phyloP scores from a whole-genome alignment of 2,888 invertebrate species.

The Odontothrips loti region DNA sequence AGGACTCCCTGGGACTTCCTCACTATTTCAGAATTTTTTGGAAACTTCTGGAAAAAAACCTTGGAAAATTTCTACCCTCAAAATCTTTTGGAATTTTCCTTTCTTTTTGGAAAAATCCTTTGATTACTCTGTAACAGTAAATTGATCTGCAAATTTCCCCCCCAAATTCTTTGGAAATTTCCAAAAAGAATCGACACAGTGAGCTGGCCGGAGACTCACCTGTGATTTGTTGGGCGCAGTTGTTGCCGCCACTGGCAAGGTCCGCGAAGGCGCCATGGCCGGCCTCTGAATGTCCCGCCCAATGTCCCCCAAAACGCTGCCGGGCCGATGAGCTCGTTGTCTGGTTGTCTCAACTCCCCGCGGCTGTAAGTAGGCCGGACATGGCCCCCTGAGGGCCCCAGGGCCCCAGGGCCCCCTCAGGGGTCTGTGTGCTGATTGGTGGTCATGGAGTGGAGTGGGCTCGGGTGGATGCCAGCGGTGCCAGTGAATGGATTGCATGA shows the following conservation, averaged over 20 bases:
- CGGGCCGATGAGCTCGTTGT: background rate
- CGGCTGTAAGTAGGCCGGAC: background rate
- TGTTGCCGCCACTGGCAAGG: constrained; percentile 18
- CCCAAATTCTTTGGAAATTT: no score
- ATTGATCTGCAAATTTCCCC: no score
- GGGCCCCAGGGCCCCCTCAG: background rate
- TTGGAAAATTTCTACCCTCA: no score
- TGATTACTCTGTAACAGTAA: no score
- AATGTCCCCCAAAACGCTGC: background rate
- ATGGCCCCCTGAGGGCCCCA: background rate
- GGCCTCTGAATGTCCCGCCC: background rate
- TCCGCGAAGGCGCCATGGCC: background rate
- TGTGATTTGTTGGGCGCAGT: background rate
- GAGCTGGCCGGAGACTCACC: background rate
- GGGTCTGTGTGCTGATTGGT: background rate
- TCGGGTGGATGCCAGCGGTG: background rate
- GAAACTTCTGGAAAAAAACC: no score
- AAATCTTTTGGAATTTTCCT: background rate
- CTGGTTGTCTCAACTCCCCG: background rate
- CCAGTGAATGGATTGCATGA: no score
- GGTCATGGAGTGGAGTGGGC: background rate
- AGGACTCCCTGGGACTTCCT: no score
- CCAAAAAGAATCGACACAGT: no score
- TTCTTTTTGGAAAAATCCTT: background rate
- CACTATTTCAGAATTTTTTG: no score